Conservation (phyloP, 2,888 invertebrate species). For the Himalopsyche japonica region DNA sequence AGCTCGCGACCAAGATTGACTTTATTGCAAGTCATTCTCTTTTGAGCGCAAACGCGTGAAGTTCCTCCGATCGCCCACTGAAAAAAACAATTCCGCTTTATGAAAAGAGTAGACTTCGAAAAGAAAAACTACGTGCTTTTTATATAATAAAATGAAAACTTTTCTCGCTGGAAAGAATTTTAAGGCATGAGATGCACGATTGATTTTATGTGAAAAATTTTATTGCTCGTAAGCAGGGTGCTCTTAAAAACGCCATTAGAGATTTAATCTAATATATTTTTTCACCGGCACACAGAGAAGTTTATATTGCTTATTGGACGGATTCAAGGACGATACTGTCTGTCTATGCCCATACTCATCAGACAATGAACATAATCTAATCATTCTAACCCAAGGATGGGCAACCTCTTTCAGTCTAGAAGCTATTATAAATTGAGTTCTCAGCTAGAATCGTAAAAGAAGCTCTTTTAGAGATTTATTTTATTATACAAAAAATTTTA, state of each 20-base stretch:
- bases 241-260: background rate
- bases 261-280: background rate
- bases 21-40: background rate
- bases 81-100: background rate
- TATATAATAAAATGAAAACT: slow-evolving; percentile 1
- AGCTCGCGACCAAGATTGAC: background rate
- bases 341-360: too few species aligned
- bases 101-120: background rate
- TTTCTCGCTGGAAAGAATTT: background rate
- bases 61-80: background rate
- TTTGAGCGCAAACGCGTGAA: background rate
- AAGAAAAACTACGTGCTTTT: background rate
- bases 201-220: background rate
- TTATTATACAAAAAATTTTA: too few species aligned
- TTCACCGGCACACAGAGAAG: background rate
- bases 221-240: background rate
- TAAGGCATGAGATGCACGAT: background rate
- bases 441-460: too few species aligned
- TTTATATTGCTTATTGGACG: background rate
- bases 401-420: too few species aligned
- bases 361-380: too few species aligned
- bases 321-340: too few species aligned
- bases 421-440: too few species aligned
- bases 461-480: too few species aligned
- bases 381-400: too few species aligned